Conservation (phyloP, 1,140 invertebrate genomes). For the Goniozus legneri region DNA sequence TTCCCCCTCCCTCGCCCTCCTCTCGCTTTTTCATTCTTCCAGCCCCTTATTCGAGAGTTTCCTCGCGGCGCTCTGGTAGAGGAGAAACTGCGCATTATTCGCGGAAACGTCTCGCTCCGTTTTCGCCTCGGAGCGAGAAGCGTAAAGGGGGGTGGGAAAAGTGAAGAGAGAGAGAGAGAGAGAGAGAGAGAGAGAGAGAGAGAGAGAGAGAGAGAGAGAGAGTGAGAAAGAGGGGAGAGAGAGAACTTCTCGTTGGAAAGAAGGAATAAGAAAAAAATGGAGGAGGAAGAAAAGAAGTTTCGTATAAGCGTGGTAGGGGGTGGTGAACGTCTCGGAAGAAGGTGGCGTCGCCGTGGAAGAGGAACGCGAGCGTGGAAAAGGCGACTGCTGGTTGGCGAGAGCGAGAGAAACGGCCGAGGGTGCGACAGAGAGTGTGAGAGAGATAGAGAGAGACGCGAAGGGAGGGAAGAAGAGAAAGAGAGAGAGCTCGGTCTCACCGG, state of each 20-base stretch:
- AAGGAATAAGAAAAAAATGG: too few relatives aligned
- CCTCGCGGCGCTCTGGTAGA: slow-evolving; percentile 1
- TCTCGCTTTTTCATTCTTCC: slow-evolving; percentile 9
- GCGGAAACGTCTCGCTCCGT: slow-evolving; percentile 26
- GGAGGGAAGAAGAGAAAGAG: slow-evolving; percentile 23
- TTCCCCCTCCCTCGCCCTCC: too few relatives aligned
- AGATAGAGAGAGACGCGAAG: slow-evolving; percentile 14
- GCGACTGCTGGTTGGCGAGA: slow-evolving; percentile 7
- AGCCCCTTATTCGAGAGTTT: slow-evolving; percentile 3
- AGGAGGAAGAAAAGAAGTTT: too few relatives aligned
- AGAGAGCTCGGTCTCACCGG: slow-evolving; percentile 28
- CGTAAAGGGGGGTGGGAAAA: slow-evolving; percentile 7
- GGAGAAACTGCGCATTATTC: slow-evolving; percentile 24
- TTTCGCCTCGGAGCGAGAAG: slow-evolving; percentile 23
- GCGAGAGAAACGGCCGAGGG: slow-evolving; percentile 13
- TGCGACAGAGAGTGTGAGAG: slow-evolving; percentile 14
- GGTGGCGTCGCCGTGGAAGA: neutral
- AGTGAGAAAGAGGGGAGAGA: slow-evolving; percentile 22
- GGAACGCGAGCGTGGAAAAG: slow-evolving; percentile 21
- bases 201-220: slow-evolving; percentile 19
- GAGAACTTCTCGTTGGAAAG: too few relatives aligned
- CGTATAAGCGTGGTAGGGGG: slow-evolving; percentile 15
- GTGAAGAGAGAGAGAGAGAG: slow-evolving; percentile 18
- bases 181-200: slow-evolving; percentile 12
- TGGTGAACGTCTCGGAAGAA: slow-evolving; percentile 4